Conservation (phyloP, 2,797 vertebrate species). For the Diplodus puntazzo region DNA sequence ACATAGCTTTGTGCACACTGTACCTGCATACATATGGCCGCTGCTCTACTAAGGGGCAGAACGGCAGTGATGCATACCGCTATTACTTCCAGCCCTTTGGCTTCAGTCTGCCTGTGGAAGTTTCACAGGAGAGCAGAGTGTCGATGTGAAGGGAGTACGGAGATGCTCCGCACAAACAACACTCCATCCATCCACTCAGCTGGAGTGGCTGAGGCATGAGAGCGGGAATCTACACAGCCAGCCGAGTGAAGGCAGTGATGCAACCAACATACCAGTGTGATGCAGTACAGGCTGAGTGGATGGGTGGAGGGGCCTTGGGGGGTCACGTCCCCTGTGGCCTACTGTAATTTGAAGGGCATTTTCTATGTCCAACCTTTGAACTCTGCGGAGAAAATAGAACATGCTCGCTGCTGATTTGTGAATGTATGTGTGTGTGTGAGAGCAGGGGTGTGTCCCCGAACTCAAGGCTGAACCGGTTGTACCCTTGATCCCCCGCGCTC, state of each 20-base stretch:
- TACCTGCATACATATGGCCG: conserved; percentile 43
- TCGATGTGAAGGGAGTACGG: conserved; percentile 30
- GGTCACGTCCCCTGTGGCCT: conserved; percentile 47
- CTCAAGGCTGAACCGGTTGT: conserved; percentile 31
- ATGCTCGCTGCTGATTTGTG: not conserved
- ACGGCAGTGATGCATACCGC: conserved; percentile 37
- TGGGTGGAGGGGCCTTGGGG: conserved; percentile 4
- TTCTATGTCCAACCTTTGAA: conserved; percentile 50
- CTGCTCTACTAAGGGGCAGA: conserved; percentile 52
- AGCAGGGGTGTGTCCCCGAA: conserved; percentile 44
- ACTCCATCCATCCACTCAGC: conserved; percentile 37
- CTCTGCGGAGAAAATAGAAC: conserved; percentile 57
- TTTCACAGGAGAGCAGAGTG: conserved; percentile 48
- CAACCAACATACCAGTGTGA: conserved; percentile 40
- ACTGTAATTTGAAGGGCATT: conserved; percentile 61
- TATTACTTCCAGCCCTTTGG: conserved; percentile 48
- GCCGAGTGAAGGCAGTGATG: conserved; percentile 20
- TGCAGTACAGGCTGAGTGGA: conserved; percentile 2
- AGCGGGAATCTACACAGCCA: conserved; percentile 31
- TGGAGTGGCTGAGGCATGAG: conserved; percentile 54
- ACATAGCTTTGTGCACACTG: conserved; percentile 9
- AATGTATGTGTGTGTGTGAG: conserved; percentile 23
- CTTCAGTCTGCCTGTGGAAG: conserved; percentile 44
- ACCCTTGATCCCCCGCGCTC: not conserved
- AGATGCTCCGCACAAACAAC: conserved; percentile 35